A percentile compares a stretch with the other conserved stretches of the same genome.
phyloP scores from a whole-genome alignment of 2,888 invertebrate species.

The Heterodera filipjevi region DNA sequence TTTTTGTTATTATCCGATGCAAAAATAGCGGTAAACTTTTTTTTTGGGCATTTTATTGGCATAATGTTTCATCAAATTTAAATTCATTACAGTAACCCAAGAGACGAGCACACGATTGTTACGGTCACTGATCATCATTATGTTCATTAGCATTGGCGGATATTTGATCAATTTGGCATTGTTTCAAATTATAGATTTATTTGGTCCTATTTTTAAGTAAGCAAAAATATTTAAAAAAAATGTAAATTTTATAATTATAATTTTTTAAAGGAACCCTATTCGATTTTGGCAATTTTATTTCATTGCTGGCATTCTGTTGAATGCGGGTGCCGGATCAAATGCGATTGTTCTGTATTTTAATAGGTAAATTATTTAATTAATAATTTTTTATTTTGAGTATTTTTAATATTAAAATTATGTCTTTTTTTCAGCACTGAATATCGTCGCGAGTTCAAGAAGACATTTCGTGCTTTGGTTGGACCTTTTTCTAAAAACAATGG shows the following conservation, averaged over 20 bases:
- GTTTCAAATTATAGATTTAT: background rate
- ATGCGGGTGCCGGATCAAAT: slow-evolving; percentile 8
- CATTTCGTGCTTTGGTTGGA: background rate
- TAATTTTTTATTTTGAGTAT: background rate
- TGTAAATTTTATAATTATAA: background rate
- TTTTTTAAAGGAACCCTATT: background rate
- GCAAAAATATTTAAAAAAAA: background rate
- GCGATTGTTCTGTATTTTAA: slow-evolving; percentile 12
- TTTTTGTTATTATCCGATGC: background rate
- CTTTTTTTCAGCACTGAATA: background rate
- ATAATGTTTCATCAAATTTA: background rate
- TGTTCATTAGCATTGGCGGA: slow-evolving; percentile 13
- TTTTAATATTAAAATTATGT: background rate
- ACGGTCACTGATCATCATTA: slow-evolving; percentile 17
- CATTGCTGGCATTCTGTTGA: slow-evolving; percentile 16
- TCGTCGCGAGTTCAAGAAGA: background rate
- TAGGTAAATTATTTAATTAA: background rate
- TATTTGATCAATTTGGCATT: slow-evolving; percentile 2
- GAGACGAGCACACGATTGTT: slow-evolving; percentile 23
- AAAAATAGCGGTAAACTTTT: background rate
- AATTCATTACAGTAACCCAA: slow-evolving; percentile 12
- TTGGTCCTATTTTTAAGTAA: background rate
- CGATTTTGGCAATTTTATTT: slow-evolving; percentile 18
- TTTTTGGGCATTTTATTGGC: background rate
- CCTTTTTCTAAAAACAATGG: background rate